Evolutionary conservation across 2,797 vertebrate genomes (phyloP), one percentile per base, ranked within the genome.

Genomic region (Hypotaenidia okinawae): DNA sequence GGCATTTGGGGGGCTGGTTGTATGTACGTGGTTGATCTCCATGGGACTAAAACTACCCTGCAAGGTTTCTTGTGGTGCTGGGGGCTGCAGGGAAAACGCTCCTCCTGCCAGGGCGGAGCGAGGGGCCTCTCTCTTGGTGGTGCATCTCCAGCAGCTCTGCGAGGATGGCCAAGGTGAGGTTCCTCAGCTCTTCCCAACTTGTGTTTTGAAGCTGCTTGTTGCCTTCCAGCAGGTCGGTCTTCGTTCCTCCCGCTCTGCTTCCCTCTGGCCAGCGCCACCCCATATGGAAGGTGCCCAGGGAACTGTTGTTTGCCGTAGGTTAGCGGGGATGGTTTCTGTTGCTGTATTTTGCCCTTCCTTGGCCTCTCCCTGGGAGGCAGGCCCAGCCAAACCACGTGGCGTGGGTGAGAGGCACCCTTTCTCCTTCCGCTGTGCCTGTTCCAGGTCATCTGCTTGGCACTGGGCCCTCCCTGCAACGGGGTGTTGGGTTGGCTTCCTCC

Each of bases 371-470:
- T 0, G 9, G 54, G 69, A 85, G 68, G 49, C 75, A 70, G 66
- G 45, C 32, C 57, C 69, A 33, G 54, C 45, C 32, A 28, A 55
- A 92, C 41, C 43, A 24, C 8, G 1, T 68, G 82, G 62, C 5
- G 1, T 51, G 73, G 84, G 35, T 24, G 59, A 81, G 75, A 84
- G 75, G 61, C 64, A 78, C 58, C 35, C 45, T 69, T 89, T 66
- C 73, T 91, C 43, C 73, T 91, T 69, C 54, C 1, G 0, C 33
- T 43, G 22, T 83, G 76, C 54, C 51, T 62, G 33, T 81, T 92
- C 58, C 62, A 78, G 75, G 69, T 94, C 52, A 49, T 89, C 76
- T 45, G 9, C 84, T 85, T 89, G 84, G 73, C 69, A 69, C 25
- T 2, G 4, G 35, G 16, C 33, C 51, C 68, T 82, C 78, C 37